phyloP scores from a whole-genome alignment of 2,888 invertebrate species.

The Elysia crispata region DNA sequence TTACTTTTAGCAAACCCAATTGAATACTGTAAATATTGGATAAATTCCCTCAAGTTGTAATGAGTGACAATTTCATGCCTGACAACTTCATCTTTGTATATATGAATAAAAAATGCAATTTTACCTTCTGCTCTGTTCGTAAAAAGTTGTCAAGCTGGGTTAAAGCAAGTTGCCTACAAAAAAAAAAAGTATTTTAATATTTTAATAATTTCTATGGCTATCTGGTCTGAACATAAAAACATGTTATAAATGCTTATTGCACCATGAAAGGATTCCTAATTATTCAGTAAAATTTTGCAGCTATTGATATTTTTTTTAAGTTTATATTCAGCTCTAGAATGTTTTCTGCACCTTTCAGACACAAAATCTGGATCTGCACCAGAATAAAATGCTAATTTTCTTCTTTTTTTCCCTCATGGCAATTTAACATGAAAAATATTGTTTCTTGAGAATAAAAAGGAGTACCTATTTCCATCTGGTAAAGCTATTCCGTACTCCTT shows the following conservation, averaged over 20 bases:
- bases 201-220: not conserved
- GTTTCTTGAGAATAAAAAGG: not conserved
- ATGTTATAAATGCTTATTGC: no score
- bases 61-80: not conserved
- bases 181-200: not conserved
- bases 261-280: not conserved
- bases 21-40: not conserved
- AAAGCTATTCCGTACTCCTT: slow-evolving; percentile 38
- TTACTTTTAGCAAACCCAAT: no score
- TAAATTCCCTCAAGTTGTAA: not conserved
- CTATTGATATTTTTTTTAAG: no score
- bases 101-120: not conserved
- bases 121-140: slow-evolving; percentile 26
- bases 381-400: no score
- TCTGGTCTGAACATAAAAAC: no score
- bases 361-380: no score
- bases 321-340: not conserved
- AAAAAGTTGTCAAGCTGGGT: slow-evolving; percentile 15
- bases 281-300: not conserved
- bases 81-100: not conserved
- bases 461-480: slow-evolving; percentile 35
- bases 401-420: no score
- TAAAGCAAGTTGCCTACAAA: slow-evolving; percentile 5
- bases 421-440: no score
- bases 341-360: not conserved